Base-by-base conservation (phyloP, 2,113 vertebrate genomes). In the Tenebrosternarchus preto region DNA sequence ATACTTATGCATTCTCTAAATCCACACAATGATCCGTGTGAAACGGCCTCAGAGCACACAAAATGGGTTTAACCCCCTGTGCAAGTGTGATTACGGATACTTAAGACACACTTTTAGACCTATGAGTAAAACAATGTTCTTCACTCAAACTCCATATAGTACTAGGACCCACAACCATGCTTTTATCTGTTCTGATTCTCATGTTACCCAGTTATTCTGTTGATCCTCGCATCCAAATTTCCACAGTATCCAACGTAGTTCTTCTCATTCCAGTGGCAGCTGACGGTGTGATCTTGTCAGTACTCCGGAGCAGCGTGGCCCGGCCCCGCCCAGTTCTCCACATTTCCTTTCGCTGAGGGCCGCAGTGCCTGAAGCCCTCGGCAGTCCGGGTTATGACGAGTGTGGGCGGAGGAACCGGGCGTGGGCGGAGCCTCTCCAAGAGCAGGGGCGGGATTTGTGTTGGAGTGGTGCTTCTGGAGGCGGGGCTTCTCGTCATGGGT, bases 291-390 rank as follows among this genome's bases (percentile, higher is more conserved):
- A 7, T 29, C 2, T 20, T 22, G 3, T 22, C 17, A 68, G 39
- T 33, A 39, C 33, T 68, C 64, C 17, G 43, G 43, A 43, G 31
- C 16, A 12, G 15, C 36, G n/a, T 8, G 12, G 55, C 11, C 17
- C 43, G 59, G 29, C 16, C 60, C 55, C 22, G 79, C 72, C 73
- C 82, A 87, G 84, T 80, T 82, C 59, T 92, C 92, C 77, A 86
- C 59, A 68, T 87, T 91, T 69, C 82, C 85, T 83, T 90, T 86
- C 33, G 77, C 46, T 24, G 88, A 83, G 46, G 85, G 84, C 53
- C 86, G 89, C 59, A 89, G 84, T 22, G 87, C 83, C 46, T 85
- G 91, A 4, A 78, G 81, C 7, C 80, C 89, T 29, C 90, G 87
- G 73, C 83, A 84, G 20, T 80, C 87, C 77, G 90, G 90, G 84